Base-by-base conservation (phyloP, 92 coral and sea anemone species). In the Epizoanthus stellaris region DNA sequence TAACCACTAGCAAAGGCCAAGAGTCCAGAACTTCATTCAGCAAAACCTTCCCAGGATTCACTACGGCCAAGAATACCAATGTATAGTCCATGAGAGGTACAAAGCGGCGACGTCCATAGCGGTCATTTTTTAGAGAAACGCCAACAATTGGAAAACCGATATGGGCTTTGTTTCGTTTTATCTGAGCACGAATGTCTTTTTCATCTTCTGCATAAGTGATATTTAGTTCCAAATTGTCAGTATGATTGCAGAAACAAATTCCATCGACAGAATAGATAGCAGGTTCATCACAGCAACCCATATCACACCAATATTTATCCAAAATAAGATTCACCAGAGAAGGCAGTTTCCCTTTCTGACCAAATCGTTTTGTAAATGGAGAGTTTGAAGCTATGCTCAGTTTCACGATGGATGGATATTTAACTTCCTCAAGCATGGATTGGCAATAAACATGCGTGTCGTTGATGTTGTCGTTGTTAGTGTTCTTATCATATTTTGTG, bases 81-180 rank as follows among this genome's bases (percentile, higher is more conserved):
- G 43, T 11, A 14, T 67, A 67, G 7, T 67, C 52, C 21, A 38
- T 38, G 21, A 13, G 3, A 38, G 45, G 73, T 3, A 67, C 73
- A 67, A 67, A 67, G 30, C 39, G 39, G 7, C 21, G 71, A 25
- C 71, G 43, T 12, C 17, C 15, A 23, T 36, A 67, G 17, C 15
- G 73, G 23, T 30, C 49, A 67, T 16, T 15, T 14, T 16, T 36
- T 23, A 6, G 52, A n/a, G 73, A 36, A 38, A 2, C 54, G 7
- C 54, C 71, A 66, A 66, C 43, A 30, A 67, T 19, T 67, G 73
- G 49, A 68, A 68, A 68, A 68, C 52, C 73, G 73, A 68, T 34
- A 34, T 68, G 73, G 30, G n/a, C 43, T 14, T 38, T 68, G 43
- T 25, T 68, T 36, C 17, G 17, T 19, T 68, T 38, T 40, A 68